Conservation (phyloP, 2,888 invertebrate genomes). For the Anodontia alba region DNA sequence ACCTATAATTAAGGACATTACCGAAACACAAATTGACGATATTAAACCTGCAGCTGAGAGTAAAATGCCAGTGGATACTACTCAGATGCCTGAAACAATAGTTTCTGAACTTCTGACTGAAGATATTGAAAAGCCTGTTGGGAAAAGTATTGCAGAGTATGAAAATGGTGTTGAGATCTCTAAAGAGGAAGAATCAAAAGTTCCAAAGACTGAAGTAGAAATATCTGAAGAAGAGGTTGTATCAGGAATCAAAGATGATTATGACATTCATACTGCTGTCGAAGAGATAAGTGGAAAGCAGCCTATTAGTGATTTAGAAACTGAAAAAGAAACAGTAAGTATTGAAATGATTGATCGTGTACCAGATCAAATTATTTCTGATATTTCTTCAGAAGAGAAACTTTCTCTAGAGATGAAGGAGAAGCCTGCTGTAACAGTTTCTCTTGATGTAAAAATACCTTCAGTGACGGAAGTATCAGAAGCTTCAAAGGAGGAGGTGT, state of each 20-base stretch:
- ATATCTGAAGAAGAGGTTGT: not conserved
- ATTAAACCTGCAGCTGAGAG: not conserved
- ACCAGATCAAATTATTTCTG: not conserved
- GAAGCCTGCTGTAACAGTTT: not conserved
- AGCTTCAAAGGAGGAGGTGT: not conserved
- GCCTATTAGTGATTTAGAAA: not conserved
- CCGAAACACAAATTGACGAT: not conserved
- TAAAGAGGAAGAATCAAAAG: not conserved
- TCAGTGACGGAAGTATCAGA: not conserved
- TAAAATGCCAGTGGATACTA: not conserved
- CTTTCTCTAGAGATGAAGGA: not conserved
- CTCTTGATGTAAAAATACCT: not conserved
- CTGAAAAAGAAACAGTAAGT: too few species aligned
- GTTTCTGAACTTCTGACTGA: not conserved
- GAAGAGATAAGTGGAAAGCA: not conserved
- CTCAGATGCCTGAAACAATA: not conserved
- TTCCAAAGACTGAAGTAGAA: not conserved
- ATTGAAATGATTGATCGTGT: too few species aligned
- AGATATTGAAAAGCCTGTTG: not conserved
- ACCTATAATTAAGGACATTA: slow-evolving; percentile 10
- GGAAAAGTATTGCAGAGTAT: not conserved
- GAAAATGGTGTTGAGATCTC: not conserved
- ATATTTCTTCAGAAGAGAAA: not conserved
- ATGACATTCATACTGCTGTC: too few species aligned
- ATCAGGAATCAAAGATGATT: not conserved